A percentile compares a stretch with the other conserved stretches of the same genome.
Evolutionary conservation across 2,888 invertebrate species (phyloP).

Genomic region (Yponomeuta sedellus): DNA sequence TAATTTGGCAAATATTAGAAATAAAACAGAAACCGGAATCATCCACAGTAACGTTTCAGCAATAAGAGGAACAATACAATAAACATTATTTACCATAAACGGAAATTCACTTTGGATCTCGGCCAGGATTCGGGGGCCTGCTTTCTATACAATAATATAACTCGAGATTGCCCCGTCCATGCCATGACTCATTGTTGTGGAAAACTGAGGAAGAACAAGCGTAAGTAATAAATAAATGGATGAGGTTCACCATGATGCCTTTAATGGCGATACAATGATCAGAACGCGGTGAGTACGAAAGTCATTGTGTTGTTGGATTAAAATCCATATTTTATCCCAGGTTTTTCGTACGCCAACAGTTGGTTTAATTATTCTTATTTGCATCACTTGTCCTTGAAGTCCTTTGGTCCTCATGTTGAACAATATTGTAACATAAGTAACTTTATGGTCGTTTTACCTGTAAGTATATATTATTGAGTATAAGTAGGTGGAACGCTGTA

Average conservation of each 20-base stretch:
- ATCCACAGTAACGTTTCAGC: background rate
- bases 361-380: no score
- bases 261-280: background rate
- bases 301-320: no score
- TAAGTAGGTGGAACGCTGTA: no score
- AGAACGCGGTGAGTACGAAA: background rate
- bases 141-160: conserved; percentile 29
- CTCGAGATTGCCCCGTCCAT: conserved; percentile 24
- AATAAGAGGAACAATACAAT: conserved; percentile 22
- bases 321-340: no score
- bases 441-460: no score
- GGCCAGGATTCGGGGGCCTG: conserved; percentile 39
- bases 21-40: background rate
- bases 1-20: background rate
- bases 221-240: background rate
- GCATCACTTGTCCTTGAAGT: no score
- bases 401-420: no score
- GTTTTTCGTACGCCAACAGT: no score
- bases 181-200: conserved; percentile 12
- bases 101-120: conserved; percentile 54
- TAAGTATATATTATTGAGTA: no score
- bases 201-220: conserved; percentile 11
- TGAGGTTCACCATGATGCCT: background rate
- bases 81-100: conserved; percentile 48
- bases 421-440: no score